Evolutionary conservation across 2,113 vertebrate species (phyloP).

Genomic region (Oenanthe oenanthe): DNA sequence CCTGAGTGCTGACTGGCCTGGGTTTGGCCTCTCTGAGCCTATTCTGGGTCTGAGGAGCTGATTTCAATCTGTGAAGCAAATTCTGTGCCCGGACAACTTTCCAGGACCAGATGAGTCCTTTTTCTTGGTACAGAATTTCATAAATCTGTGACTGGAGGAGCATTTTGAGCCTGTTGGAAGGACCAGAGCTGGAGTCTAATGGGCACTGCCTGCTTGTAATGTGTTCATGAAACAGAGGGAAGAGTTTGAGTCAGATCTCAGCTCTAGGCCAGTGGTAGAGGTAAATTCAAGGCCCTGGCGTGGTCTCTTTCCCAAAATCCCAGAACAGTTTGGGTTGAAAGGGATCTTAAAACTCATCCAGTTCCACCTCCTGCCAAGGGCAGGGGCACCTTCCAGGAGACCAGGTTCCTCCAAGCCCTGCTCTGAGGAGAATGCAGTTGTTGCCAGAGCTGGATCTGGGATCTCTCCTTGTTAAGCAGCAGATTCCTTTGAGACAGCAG

Average conservation of each 20-base stretch:
- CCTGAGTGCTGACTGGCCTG: neutral
- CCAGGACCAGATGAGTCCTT: neutral
- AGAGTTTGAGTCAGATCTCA: neutral
- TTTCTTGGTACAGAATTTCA: neutral
- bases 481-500: constrained; percentile 1
- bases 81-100: neutral
- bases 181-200: neutral
- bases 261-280: neutral
- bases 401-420: neutral
- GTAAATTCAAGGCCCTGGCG: neutral
- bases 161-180: neutral
- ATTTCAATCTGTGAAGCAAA: neutral
- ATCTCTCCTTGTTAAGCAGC: neutral
- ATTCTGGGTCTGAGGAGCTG: neutral
- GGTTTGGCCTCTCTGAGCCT: neutral
- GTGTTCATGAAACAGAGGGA: accelerated
- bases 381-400: neutral
- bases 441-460: neutral
- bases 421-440: neutral
- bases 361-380: neutral
- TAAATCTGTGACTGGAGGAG: neutral
- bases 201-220: accelerated
- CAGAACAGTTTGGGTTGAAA: neutral
- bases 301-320: neutral
- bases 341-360: neutral